These are phyloP conservation scores for Pantherophis alleghaniensis DNA, from an alignment of 2,797 vertebrate genomes.

Conservation along the genomic window DNA sequence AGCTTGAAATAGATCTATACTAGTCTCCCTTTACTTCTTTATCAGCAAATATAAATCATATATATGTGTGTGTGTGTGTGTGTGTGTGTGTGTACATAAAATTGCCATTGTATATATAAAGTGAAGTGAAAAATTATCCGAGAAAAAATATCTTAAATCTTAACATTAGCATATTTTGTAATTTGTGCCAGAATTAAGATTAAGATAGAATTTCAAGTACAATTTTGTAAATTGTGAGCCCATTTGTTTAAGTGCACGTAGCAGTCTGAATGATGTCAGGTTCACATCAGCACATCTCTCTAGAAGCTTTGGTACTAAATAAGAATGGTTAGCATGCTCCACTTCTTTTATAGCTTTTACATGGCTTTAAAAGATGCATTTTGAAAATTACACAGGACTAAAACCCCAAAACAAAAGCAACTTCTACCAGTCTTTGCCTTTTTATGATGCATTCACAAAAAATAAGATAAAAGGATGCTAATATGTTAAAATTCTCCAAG, in stretches of 20 bases:
- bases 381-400: constrained; percentile 2
- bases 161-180: not conserved
- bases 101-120: not conserved
- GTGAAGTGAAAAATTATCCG: not conserved
- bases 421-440: not conserved
- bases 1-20: no score
- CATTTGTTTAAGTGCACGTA: not conserved
- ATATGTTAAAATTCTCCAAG: not conserved
- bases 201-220: not conserved
- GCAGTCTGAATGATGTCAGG: not conserved
- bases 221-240: not conserved
- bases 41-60: no score
- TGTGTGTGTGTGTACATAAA: no score
- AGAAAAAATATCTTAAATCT: not conserved
- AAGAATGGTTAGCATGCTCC: constrained; percentile 28
- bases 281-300: not conserved
- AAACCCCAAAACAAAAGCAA: not conserved
- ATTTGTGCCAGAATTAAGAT: not conserved
- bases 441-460: not conserved
- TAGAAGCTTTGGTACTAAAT: constrained; percentile 19
- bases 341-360: constrained; percentile 31
- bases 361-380: constrained; percentile 19
- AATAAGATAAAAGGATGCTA: not conserved
- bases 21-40: no score
- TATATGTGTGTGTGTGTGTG: no score